Base-by-base conservation (phyloP, 1,140 invertebrate species). In the Laodelphax striatellus region DNA sequence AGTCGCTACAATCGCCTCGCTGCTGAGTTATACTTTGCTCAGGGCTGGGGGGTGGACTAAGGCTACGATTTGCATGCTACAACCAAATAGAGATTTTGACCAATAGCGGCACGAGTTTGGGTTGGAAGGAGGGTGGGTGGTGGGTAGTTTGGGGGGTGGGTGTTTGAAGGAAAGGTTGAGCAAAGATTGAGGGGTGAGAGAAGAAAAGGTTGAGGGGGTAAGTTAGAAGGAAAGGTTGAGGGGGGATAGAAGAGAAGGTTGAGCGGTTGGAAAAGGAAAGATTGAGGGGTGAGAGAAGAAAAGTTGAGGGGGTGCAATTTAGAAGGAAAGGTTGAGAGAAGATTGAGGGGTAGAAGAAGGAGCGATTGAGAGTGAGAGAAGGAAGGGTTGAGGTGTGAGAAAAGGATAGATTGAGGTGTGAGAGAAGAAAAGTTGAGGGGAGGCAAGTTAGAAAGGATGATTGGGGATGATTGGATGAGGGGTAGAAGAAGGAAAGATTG, bases 81-180 rank as follows among this genome's bases (percentile, higher is more conserved):
- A 58, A 63, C 62, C 62, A 59, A 59, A 62, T 62, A 58, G 46
- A 58, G 56, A 58, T 62, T 62, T 62, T 57, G 46, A 31, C 58
- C 58, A 60, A 60, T 60, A 52, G 58, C 58, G 34, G 31, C 14
- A 13, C 22, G 5, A 43, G 56, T 24, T 34, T 24, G 13, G 24
- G 24, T 28, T 28, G 6, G 24, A 6, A 28, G 24, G 24, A 6
- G 24, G 24, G 10, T 14, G 46, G 38, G 46, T 22, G 28, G 22
- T 44, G 19, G 56, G 56, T 46, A 14, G 22, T 17, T 14, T 14
- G 50, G 5, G 38, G 55, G 0, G 72, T 84, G 0, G 72, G 82
- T 31, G 92, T 87, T 73, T 91, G 92, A 13, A 86, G 86, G 69
- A 95, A 90, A 0, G 75, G 79, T 0, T 90, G 88, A 1, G 92